Evolutionary conservation across 2,797 vertebrate genomes (phyloP).

Genomic region (Odontamblyopus rebecca): DNA sequence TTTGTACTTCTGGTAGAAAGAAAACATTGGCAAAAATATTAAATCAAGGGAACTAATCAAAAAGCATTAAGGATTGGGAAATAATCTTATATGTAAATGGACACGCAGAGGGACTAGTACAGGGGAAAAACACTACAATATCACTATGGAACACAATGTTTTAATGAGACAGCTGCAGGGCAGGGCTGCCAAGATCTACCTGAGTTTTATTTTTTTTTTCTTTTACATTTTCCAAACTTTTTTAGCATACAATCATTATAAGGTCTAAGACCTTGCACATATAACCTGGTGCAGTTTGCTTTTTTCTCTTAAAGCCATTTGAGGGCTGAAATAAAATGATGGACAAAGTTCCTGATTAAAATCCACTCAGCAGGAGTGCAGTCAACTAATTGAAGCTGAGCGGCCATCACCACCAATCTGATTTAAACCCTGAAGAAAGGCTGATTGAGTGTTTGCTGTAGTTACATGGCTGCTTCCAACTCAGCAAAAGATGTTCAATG

Average conservation of each 20-base stretch:
- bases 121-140: slow-evolving; percentile 73
- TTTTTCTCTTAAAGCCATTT: slow-evolving; percentile 58
- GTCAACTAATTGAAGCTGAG: slow-evolving; percentile 37
- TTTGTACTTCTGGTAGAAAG: slow-evolving; percentile 64
- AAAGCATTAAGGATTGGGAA: slow-evolving; percentile 68
- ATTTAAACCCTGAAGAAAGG: slow-evolving; percentile 9
- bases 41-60: slow-evolving; percentile 64
- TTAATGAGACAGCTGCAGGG: slow-evolving; percentile 84
- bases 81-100: slow-evolving; percentile 61
- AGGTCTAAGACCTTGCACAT: slow-evolving; percentile 86
- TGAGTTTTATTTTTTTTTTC: slow-evolving; percentile 79
- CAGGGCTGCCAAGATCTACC: slow-evolving; percentile 83
- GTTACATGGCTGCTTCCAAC: slow-evolving; percentile 29
- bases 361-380: slow-evolving; percentile 33
- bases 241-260: slow-evolving; percentile 89
- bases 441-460: slow-evolving; percentile 31
- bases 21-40: slow-evolving; percentile 23
- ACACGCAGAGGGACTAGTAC: slow-evolving; percentile 66
- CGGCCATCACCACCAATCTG: slow-evolving; percentile 40
- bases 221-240: slow-evolving; percentile 55
- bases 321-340: slow-evolving; percentile 57
- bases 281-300: slow-evolving; percentile 66
- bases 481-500: slow-evolving; percentile 16
- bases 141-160: slow-evolving; percentile 78
- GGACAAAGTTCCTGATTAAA: slow-evolving; percentile 34